phyloP scores from a whole-genome alignment of 2,888 invertebrate genomes.

The Chrysolina oricalcia region DNA sequence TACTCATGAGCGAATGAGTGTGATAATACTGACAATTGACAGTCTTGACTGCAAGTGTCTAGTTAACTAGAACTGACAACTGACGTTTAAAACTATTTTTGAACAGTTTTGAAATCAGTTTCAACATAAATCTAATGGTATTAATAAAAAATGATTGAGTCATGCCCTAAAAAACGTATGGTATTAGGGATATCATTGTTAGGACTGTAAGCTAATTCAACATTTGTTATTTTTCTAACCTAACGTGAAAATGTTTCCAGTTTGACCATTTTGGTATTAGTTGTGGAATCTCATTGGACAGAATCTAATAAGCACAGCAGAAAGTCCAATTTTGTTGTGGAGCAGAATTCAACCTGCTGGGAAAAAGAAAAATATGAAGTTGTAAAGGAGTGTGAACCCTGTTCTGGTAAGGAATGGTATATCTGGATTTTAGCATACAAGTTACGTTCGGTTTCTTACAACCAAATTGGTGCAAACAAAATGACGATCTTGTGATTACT shows the following conservation, averaged over 20 bases:
- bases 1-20: too few species aligned
- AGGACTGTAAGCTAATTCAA: conserved; percentile 78
- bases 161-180: conserved; percentile 89
- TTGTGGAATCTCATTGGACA: conserved; percentile 86
- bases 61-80: too few species aligned
- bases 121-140: too few species aligned
- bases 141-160: conserved; percentile 82
- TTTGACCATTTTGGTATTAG: conserved; percentile 85
- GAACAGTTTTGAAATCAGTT: too few species aligned
- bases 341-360: conserved; percentile 87
- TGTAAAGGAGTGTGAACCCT: conserved; percentile 87
- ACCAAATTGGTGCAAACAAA: too few species aligned
- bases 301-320: conserved; percentile 72
- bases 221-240: conserved; percentile 44
- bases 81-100: too few species aligned
- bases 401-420: conserved; percentile 76
- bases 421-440: too few species aligned
- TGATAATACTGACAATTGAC: too few species aligned
- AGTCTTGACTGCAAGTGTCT: too few species aligned
- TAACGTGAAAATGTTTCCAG: conserved; percentile 69
- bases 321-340: conserved; percentile 79
- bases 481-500: too few species aligned
- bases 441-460: too few species aligned
- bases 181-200: conserved; percentile 83
- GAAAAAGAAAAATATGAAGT: conserved; percentile 82